phyloP scores from a whole-genome alignment of 2,888 invertebrate genomes.

The Drosophila pseudotakahashii region DNA sequence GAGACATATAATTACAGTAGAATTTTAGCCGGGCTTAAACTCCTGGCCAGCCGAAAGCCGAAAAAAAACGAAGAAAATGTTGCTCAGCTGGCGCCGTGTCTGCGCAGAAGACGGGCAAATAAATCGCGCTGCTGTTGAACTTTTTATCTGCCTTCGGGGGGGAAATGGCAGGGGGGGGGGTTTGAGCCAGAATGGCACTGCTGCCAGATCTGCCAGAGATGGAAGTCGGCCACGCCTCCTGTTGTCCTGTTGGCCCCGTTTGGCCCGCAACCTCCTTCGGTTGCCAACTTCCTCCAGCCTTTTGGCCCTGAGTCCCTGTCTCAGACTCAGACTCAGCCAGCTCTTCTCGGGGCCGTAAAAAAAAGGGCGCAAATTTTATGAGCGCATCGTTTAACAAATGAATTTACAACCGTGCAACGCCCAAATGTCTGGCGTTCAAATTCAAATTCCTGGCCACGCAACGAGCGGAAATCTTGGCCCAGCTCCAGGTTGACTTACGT shows the following conservation, averaged over 20 bases:
- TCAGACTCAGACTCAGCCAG: no score
- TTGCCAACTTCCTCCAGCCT: conserved; percentile 49
- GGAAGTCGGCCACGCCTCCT: conserved; percentile 62
- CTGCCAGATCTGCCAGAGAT: conserved; percentile 56
- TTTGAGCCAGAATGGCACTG: conserved; percentile 65
- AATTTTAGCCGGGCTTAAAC: conserved; percentile 56
- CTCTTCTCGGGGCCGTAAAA: conserved; percentile 46
- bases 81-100: conserved; percentile 75
- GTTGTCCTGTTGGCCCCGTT: conserved; percentile 56
- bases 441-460: conserved; percentile 75
- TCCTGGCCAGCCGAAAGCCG: conserved; percentile 30
- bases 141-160: conserved; percentile 70
- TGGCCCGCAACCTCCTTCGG: conserved; percentile 23
- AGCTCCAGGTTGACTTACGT: conserved; percentile 63
- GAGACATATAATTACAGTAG: conserved; percentile 69
- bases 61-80: conserved; percentile 12
- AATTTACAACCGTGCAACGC: conserved; percentile 85
- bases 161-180: conserved; percentile 8
- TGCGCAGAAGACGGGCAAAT: conserved; percentile 71
- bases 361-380: conserved; percentile 83
- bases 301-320: conserved; percentile 12
- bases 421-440: conserved; percentile 85
- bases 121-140: conserved; percentile 83
- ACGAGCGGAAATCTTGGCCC: conserved; percentile 40
- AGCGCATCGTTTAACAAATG: conserved; percentile 85